These are phyloP conservation scores for Volucella inflata DNA, from an alignment of 2,888 invertebrate genomes.

Conservation along the genomic window DNA sequence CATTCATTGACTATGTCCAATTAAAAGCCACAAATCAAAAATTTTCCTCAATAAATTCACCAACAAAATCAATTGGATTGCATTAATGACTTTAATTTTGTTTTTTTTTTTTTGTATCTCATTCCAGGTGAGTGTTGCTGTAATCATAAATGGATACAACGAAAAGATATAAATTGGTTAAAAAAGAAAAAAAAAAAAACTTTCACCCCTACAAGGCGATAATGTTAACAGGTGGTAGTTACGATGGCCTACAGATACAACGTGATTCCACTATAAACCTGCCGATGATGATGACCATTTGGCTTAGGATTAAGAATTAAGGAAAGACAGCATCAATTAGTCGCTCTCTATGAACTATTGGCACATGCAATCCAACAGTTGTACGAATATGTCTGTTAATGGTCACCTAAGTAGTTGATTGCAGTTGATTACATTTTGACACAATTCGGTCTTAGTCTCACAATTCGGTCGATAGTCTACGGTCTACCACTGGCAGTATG, in stretches of 20 bases:
- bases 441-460: slow-evolving; percentile 53
- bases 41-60: slow-evolving; percentile 61
- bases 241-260: not conserved
- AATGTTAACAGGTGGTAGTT: slow-evolving; percentile 66
- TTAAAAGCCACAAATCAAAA: slow-evolving; percentile 73
- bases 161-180: not conserved
- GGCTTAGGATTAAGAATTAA: slow-evolving; percentile 36
- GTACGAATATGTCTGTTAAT: slow-evolving; percentile 44
- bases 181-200: slow-evolving; percentile 25
- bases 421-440: slow-evolving; percentile 47
- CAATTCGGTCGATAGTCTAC: not conserved
- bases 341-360: slow-evolving; percentile 4
- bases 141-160: not conserved
- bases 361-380: slow-evolving; percentile 53
- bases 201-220: slow-evolving; percentile 68
- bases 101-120: slow-evolving; percentile 32
- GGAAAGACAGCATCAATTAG: slow-evolving; percentile 64
- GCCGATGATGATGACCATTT: slow-evolving; percentile 2
- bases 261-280: slow-evolving; percentile 47
- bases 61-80: slow-evolving; percentile 65
- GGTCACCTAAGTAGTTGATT: slow-evolving; percentile 36
- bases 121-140: slow-evolving; percentile 65
- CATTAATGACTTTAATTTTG: slow-evolving; percentile 52
- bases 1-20: slow-evolving; percentile 63
- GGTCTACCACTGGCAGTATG: not conserved